These are phyloP conservation scores for Lamellibrachia luymesi DNA, from an alignment of 1,140 invertebrate genomes.

Conservation along the genomic window DNA sequence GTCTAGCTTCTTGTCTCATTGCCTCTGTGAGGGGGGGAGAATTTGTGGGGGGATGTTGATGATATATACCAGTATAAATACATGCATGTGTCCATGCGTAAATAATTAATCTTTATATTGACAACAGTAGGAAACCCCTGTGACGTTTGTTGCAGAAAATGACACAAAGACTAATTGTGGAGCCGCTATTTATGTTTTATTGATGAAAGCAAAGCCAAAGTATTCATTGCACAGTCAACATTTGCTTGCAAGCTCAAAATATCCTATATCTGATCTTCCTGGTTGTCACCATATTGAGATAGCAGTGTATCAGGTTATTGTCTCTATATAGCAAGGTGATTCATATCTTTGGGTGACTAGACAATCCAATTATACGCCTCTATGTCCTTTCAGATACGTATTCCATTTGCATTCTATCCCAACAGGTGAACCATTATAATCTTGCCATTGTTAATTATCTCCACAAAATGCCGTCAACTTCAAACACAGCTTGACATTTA, in stretches of 20 bases:
- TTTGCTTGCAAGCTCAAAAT: background rate
- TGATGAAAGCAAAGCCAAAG: background rate
- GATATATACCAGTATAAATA: too few species aligned
- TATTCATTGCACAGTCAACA: background rate
- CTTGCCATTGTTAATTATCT: background rate
- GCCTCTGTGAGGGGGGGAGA: too few species aligned
- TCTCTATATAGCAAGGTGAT: background rate
- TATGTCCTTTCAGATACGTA: background rate
- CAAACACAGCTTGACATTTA: background rate
- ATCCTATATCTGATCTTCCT: background rate
- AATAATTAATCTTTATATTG: background rate
- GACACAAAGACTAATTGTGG: background rate
- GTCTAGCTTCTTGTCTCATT: background rate
- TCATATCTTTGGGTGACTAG: background rate
- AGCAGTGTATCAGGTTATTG: background rate
- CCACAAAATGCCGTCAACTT: background rate
- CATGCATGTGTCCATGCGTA: background rate
- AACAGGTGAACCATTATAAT: background rate
- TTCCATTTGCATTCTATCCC: background rate
- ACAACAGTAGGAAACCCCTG: background rate
- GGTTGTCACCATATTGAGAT: background rate
- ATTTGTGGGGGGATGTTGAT: too few species aligned
- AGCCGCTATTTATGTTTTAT: background rate
- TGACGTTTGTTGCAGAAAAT: background rate
- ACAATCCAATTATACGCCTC: background rate